A percentile compares a stretch with the other conserved stretches of the same genome.
These are phyloP conservation scores for Paramisgurnus dabryanus DNA, from an alignment of 2,113 vertebrate species.

Conservation along the genomic window DNA sequence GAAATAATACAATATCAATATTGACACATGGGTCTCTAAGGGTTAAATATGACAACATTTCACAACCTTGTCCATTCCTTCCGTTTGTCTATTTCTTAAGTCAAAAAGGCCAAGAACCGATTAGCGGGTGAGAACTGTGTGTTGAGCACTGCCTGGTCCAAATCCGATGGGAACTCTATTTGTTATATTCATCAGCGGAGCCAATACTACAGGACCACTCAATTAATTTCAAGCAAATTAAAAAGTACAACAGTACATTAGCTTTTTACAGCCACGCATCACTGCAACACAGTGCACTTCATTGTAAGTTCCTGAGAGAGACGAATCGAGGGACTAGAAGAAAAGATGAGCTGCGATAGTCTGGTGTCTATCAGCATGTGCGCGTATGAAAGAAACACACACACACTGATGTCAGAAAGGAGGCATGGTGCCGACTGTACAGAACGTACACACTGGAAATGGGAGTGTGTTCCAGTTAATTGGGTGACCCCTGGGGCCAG, in stretches of 20 bases:
- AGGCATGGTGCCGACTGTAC: conserved; percentile 11
- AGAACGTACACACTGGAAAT: conserved; percentile 73
- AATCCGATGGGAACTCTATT: conserved; percentile 18
- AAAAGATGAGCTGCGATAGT: conserved; percentile 51
- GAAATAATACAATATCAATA: too few species aligned
- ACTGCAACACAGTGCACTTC: conserved; percentile 20
- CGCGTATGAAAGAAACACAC: conserved; percentile 54
- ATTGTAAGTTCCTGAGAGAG: conserved; percentile 10
- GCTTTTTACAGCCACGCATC: conserved; percentile 24
- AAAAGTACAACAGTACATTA: conserved; percentile 41
- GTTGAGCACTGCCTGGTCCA: conserved; percentile 11
- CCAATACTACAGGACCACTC: conserved; percentile 33
- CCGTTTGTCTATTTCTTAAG: background rate
- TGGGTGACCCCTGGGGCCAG: conserved; percentile 83
- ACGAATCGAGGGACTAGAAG: conserved; percentile 67
- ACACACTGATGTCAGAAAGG: conserved; percentile 34
- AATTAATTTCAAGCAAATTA: conserved; percentile 46
- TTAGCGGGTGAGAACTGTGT: background rate
- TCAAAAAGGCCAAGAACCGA: background rate
- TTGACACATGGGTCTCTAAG: too few species aligned
- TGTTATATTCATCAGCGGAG: conserved; percentile 32
- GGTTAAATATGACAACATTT: too few species aligned
- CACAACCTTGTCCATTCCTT: background rate
- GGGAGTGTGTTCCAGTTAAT: conserved; percentile 81
- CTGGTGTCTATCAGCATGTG: background rate